These are phyloP conservation scores for Telmatherina bonti DNA, from an alignment of 2,797 vertebrate species.

Conservation along the genomic window DNA sequence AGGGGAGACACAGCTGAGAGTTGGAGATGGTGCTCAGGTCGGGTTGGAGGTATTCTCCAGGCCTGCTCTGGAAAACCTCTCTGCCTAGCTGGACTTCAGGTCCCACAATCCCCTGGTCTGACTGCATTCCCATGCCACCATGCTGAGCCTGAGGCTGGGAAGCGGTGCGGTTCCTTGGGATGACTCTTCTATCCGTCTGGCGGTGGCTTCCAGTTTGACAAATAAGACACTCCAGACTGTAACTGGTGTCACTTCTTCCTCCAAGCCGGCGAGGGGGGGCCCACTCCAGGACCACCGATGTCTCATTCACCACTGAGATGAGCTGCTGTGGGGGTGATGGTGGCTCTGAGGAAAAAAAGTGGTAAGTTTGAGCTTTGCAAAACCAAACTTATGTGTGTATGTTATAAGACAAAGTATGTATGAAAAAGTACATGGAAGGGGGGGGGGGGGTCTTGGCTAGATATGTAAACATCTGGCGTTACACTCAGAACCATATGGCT, in stretches of 20 bases:
- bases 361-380: slow-evolving; percentile 3
- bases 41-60: slow-evolving; percentile 44
- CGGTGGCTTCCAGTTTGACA: slow-evolving; percentile 64
- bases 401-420: not conserved
- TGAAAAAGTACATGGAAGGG: not conserved
- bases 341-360: slow-evolving; percentile 84
- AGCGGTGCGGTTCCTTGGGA: slow-evolving; percentile 57
- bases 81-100: slow-evolving; percentile 58
- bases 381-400: slow-evolving; percentile 8
- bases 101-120: slow-evolving; percentile 76
- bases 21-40: slow-evolving; percentile 77
- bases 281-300: slow-evolving; percentile 98
- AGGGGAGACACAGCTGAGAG: slow-evolving; percentile 89
- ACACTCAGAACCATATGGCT: slow-evolving; percentile 57
- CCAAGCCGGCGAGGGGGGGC: slow-evolving; percentile 88
- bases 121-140: slow-evolving; percentile 66
- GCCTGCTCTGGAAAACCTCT: slow-evolving; percentile 61
- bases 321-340: slow-evolving; percentile 94
- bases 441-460: slow-evolving; percentile 29
- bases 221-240: slow-evolving; percentile 93
- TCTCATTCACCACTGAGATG: slow-evolving; percentile 98
- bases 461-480: slow-evolving; percentile 72
- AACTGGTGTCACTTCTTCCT: slow-evolving; percentile 86
- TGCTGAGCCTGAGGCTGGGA: slow-evolving; percentile 56
- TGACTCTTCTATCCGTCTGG: slow-evolving; percentile 34